Conservation (phyloP, 2,888 invertebrate genomes). For the Agonum fuliginosum region DNA sequence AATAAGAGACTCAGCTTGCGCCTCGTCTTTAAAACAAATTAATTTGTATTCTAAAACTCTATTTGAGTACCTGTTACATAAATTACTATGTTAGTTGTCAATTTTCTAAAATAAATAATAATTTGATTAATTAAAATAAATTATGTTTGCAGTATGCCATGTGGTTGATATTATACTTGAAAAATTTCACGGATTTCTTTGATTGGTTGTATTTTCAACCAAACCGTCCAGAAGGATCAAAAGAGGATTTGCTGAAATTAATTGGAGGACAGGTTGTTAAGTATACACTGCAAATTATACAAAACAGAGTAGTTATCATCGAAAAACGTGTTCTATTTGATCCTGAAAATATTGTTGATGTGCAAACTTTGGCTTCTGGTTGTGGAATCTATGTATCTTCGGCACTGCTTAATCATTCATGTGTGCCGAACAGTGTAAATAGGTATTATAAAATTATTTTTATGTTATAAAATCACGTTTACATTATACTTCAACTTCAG, state of each 20-base stretch:
- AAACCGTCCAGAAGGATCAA: slow-evolving; percentile 27
- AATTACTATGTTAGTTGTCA: too few species aligned
- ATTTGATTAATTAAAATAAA: too few species aligned
- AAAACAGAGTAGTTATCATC: too few species aligned
- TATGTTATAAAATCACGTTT: too few species aligned
- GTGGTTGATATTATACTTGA: slow-evolving; percentile 20
- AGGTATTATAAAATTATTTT: background rate
- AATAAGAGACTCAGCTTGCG: too few species aligned
- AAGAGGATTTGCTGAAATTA: slow-evolving; percentile 21
- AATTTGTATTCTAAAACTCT: too few species aligned
- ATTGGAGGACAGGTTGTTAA: slow-evolving; percentile 13
- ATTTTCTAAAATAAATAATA: too few species aligned
- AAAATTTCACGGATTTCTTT: slow-evolving; percentile 27
- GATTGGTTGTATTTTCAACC: slow-evolving; percentile 30
- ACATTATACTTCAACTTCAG: too few species aligned
- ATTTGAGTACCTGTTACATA: too few species aligned
- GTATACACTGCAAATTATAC: background rate
- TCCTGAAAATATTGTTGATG: background rate
- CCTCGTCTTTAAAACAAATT: too few species aligned
- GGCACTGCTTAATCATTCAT: slow-evolving; percentile 39
- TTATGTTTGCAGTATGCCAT: background rate
- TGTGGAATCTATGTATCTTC: slow-evolving; percentile 27
- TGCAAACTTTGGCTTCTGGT: too few species aligned
- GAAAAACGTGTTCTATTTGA: background rate
- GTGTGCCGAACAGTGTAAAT: slow-evolving; percentile 22